Evolutionary conservation across 2,888 invertebrate genomes (phyloP).

Genomic region (Mayetiola destructor): DNA sequence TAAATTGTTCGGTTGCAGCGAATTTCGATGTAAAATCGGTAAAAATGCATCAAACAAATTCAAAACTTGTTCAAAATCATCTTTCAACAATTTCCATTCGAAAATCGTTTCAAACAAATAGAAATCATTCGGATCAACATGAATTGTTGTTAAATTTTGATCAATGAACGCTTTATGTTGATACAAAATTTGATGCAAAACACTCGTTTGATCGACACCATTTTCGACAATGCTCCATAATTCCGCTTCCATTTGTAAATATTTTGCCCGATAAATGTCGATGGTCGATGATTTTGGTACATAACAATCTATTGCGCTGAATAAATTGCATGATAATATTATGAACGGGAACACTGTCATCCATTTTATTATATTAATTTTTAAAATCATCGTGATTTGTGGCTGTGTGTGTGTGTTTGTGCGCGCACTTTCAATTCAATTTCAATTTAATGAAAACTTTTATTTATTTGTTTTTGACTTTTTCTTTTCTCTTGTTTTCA

Average conservation of each 20-base stretch:
- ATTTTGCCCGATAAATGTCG: constrained; percentile 45
- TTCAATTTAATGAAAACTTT: not conserved
- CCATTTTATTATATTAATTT: not conserved
- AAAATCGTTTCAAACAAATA: constrained; percentile 37
- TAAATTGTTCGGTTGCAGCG: constrained; percentile 36
- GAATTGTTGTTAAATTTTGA: constrained; percentile 16
- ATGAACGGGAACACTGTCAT: not conserved
- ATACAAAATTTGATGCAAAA: constrained; percentile 30
- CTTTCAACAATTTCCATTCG: constrained; percentile 48
- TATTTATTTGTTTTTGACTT: not conserved
- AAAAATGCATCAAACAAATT: constrained; percentile 53
- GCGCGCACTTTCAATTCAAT: too few relatives aligned
- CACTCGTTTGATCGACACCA: constrained; percentile 22
- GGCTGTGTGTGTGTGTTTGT: not conserved
- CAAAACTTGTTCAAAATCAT: constrained; percentile 46
- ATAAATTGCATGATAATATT: constrained; percentile 11
- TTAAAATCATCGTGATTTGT: not conserved
- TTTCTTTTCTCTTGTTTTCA: too few relatives aligned
- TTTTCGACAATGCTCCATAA: constrained; percentile 32
- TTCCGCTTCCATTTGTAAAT: constrained; percentile 43
- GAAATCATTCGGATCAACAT: constrained; percentile 23
- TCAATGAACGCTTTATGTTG: constrained; percentile 27
- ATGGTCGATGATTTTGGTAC: constrained; percentile 31
- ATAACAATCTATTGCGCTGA: not conserved
- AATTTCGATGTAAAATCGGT: constrained; percentile 28